Percentiles rank a stretch among this genome's conserved stretches.
Conservation (phyloP, 1,140 invertebrate species). For the Scaptomyza graminum region DNA sequence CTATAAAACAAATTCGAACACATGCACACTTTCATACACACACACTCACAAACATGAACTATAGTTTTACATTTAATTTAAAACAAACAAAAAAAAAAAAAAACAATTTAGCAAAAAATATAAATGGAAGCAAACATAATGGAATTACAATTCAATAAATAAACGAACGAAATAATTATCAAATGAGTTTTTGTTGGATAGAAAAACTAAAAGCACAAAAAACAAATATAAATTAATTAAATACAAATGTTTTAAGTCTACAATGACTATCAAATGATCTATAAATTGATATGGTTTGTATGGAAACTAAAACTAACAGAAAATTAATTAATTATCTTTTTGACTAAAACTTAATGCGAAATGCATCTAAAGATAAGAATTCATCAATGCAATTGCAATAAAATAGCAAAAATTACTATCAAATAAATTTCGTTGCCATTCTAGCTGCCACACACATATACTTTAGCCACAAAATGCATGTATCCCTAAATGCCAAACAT, state of each 20-base stretch:
- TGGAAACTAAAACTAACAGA: not conserved
- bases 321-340: too few species aligned
- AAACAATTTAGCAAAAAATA: constrained; percentile 41
- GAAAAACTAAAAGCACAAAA: not conserved
- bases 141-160: constrained; percentile 53
- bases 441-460: too few species aligned
- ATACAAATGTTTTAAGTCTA: not conserved
- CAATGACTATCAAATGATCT: constrained; percentile 1
- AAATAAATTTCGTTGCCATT: too few species aligned
- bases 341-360: too few species aligned
- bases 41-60: constrained; percentile 39
- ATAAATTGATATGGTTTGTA: not conserved
- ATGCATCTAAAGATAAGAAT: too few species aligned
- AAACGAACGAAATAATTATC: constrained; percentile 46
- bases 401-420: too few species aligned
- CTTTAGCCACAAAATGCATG: constrained; percentile 6
- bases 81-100: constrained; percentile 61
- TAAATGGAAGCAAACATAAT: constrained; percentile 36
- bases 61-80: constrained; percentile 77
- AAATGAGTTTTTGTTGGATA: constrained; percentile 29
- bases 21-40: constrained; percentile 27
- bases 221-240: too few species aligned
- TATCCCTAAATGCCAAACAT: constrained; percentile 24
- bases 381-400: too few species aligned
- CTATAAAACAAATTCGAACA: constrained; percentile 32